Evolutionary conservation across 2,113 vertebrate species (phyloP).

Genomic region (Oncorhynchus clarkii): DNA sequence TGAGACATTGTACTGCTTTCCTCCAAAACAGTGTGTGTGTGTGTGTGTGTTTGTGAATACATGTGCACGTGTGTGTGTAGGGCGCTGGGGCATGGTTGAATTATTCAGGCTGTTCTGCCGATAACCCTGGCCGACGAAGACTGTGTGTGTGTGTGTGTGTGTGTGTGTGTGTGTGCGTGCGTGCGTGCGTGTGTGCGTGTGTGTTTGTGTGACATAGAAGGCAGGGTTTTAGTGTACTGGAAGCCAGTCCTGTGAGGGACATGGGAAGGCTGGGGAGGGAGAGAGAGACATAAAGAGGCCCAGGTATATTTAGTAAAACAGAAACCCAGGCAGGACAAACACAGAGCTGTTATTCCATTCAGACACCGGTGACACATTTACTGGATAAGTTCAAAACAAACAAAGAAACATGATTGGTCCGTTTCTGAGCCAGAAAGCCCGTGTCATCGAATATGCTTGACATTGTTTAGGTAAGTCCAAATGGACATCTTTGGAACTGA

Average conservation of each 20-base stretch:
- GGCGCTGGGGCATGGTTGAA: slow-evolving; percentile 85
- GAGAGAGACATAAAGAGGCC: slow-evolving; percentile 40
- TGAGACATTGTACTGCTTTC: slow-evolving; percentile 84
- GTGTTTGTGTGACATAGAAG: slow-evolving; percentile 42
- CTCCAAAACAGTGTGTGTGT: slow-evolving; percentile 88
- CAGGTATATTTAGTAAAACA: slow-evolving; percentile 81
- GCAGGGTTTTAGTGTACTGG: slow-evolving; percentile 77
- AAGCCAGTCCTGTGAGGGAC: slow-evolving; percentile 81
- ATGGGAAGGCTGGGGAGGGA: slow-evolving; percentile 65
- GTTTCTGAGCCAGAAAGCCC: too few relatives aligned
- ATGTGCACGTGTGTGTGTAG: not conserved
- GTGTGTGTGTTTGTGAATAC: slow-evolving; percentile 48
- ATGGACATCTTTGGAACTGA: too few relatives aligned
- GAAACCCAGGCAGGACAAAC: slow-evolving; percentile 35
- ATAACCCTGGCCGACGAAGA: slow-evolving; percentile 64
- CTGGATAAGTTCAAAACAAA: too few relatives aligned
- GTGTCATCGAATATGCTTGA: too few relatives aligned
- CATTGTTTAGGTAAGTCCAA: too few relatives aligned
- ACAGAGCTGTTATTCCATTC: not conserved
- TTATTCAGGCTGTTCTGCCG: slow-evolving; percentile 85
- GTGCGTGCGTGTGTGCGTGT: too few relatives aligned
- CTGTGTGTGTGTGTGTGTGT: too few relatives aligned
- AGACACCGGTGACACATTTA: too few relatives aligned
- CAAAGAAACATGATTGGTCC: too few relatives aligned
- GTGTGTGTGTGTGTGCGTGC: too few relatives aligned